Conservation (phyloP, 2,113 vertebrate species). For the Phodopus roborovskii region DNA sequence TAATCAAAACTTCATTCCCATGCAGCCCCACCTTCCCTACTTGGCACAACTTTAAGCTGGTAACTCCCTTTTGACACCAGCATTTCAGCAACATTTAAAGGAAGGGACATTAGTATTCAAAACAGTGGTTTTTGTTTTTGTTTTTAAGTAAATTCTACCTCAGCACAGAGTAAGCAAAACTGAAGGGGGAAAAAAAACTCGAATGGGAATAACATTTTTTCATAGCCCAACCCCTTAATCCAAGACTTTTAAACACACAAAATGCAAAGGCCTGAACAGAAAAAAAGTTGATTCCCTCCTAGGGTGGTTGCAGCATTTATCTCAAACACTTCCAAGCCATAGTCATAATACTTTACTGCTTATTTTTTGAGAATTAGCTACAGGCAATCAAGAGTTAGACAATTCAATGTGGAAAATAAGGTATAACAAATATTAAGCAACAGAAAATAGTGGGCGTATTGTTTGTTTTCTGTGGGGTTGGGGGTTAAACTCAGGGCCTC, state of each 20-base stretch:
- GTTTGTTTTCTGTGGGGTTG: neutral
- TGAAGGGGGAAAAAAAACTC: slow-evolving; percentile 39
- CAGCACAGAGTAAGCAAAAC: slow-evolving; percentile 6
- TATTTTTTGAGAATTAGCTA: slow-evolving; percentile 34
- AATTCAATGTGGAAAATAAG: slow-evolving; percentile 23
- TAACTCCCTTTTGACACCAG: slow-evolving; percentile 81
- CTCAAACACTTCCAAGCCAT: neutral
- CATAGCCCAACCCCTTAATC: neutral
- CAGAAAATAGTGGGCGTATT: neutral
- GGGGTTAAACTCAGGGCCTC: neutral
- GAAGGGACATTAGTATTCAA: slow-evolving; percentile 50
- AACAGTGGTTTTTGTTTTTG: neutral
- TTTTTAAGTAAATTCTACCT: slow-evolving; percentile 65
- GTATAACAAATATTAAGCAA: slow-evolving; percentile 6
- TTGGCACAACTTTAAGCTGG: slow-evolving; percentile 77
- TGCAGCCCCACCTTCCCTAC: slow-evolving; percentile 84
- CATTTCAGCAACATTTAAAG: slow-evolving; percentile 57
- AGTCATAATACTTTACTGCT: slow-evolving; percentile 16
- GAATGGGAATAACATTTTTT: neutral
- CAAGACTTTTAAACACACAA: slow-evolving; percentile 42
- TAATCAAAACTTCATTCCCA: slow-evolving; percentile 86
- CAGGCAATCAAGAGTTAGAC: neutral
- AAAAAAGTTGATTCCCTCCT: slow-evolving; percentile 7
- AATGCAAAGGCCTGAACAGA: slow-evolving; percentile 10
- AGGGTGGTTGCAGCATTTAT: neutral